These are phyloP conservation scores for Pantelozetes paolii DNA, from an alignment of 2,888 invertebrate species.

Conservation along the genomic window DNA sequence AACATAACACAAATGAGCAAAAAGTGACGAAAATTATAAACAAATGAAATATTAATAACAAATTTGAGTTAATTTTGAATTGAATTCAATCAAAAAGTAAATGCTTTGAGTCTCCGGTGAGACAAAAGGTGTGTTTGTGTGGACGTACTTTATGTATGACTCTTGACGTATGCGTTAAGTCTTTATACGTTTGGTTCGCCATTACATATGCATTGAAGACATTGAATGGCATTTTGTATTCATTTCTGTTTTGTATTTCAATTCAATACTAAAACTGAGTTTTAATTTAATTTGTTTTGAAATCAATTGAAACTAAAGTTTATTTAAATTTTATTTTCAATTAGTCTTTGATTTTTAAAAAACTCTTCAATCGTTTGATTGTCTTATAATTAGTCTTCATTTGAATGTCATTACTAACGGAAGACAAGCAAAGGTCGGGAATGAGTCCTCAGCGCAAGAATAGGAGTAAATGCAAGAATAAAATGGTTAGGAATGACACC, in stretches of 20 bases:
- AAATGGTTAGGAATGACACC: not conserved
- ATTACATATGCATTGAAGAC: constrained; percentile 25
- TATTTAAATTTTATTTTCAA: no score
- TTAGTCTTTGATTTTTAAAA: no score
- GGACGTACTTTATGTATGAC: not conserved
- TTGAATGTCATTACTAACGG: constrained; percentile 31
- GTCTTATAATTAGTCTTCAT: not conserved
- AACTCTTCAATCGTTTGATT: not conserved
- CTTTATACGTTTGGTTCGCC: constrained; percentile 20
- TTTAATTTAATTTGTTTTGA: not conserved
- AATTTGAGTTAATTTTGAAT: not conserved
- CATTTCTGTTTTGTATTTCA: not conserved
- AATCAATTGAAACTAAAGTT: not conserved
- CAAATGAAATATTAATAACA: not conserved
- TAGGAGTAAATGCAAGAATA: constrained; percentile 20
- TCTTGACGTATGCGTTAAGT: constrained; percentile 30
- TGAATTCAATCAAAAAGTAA: not conserved
- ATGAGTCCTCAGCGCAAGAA: constrained; percentile 33
- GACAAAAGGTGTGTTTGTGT: no score
- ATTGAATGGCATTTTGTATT: constrained; percentile 36
- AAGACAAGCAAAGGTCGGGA: constrained; percentile 22
- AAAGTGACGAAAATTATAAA: not conserved
- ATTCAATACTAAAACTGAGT: constrained; percentile 3
- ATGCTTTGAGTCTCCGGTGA: no score
- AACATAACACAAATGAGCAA: not conserved